Conservation (phyloP, 2,113 vertebrate genomes). For the Psittacara wagleri region DNA sequence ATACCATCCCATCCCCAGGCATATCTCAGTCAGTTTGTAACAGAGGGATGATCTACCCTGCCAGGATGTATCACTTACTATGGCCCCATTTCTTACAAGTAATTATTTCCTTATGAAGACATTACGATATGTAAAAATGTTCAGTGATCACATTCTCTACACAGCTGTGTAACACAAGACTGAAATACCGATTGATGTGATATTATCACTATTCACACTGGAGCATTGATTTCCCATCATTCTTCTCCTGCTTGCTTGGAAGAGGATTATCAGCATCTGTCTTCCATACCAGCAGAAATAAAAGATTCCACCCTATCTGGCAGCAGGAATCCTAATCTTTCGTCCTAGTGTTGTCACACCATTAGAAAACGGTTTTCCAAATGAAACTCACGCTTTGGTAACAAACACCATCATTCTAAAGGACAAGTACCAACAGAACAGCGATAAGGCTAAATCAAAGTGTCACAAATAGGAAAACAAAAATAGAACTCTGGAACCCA, state of each 20-base stretch:
- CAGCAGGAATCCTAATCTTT: neutral
- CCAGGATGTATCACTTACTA: neutral
- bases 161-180: neutral
- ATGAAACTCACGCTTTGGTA: neutral
- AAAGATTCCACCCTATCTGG: neutral
- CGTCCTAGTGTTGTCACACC: neutral
- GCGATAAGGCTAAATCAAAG: neutral
- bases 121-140: fast-evolving
- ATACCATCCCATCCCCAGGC: neutral
- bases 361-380: neutral
- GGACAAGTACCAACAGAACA: neutral
- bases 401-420: neutral
- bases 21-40: neutral
- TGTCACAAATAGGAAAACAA: neutral
- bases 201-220: neutral
- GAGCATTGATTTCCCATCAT: neutral
- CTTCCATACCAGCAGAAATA: neutral
- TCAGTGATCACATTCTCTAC: neutral
- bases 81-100: neutral
- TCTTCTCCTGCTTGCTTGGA: neutral
- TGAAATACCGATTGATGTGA: fast-evolving
- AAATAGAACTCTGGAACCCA: neutral
- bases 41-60: neutral
- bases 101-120: neutral
- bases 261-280: neutral